These are phyloP conservation scores for Andrena haemorrhoa DNA, from an alignment of 2,888 invertebrate species.

Conservation along the genomic window DNA sequence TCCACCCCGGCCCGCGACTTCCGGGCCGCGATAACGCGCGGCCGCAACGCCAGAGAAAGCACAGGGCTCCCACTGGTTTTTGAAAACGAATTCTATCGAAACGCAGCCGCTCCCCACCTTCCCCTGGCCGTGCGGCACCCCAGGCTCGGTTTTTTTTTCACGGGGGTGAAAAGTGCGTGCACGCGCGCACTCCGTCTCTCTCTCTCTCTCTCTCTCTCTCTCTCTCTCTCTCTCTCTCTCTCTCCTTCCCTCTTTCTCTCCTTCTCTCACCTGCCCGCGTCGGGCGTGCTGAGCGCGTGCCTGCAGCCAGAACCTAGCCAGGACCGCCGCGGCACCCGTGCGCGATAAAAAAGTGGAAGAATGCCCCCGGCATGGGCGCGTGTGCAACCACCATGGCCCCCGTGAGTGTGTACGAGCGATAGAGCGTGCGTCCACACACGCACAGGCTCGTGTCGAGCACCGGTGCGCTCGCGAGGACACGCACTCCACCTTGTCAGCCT, in stretches of 20 bases:
- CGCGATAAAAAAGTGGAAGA: slow-evolving; percentile 74
- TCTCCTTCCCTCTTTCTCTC: slow-evolving; percentile 41
- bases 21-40: slow-evolving; percentile 49
- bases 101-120: slow-evolving; percentile 6
- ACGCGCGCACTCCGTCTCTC: slow-evolving; percentile 35
- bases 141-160: slow-evolving; percentile 46
- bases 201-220: slow-evolving; percentile 38
- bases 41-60: slow-evolving; percentile 40
- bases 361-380: slow-evolving; percentile 57
- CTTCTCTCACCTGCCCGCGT: slow-evolving; percentile 74
- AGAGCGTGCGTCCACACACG: not conserved
- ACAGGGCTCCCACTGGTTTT: slow-evolving; percentile 55
- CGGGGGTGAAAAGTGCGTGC: slow-evolving; percentile 63
- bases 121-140: slow-evolving; percentile 35
- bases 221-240: slow-evolving; percentile 47
- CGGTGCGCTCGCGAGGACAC: slow-evolving; percentile 32
- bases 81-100: slow-evolving; percentile 36
- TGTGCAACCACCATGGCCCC: slow-evolving; percentile 30
- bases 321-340: slow-evolving; percentile 41
- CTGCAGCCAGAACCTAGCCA: slow-evolving; percentile 65
- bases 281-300: slow-evolving; percentile 79
- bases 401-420: slow-evolving; percentile 6
- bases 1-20: slow-evolving; percentile 48
- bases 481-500: slow-evolving; percentile 74
- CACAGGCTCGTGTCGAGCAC: not conserved